These are phyloP conservation scores for Psettodes erumei DNA, from an alignment of 2,113 vertebrate species.

Conservation along the genomic window DNA sequence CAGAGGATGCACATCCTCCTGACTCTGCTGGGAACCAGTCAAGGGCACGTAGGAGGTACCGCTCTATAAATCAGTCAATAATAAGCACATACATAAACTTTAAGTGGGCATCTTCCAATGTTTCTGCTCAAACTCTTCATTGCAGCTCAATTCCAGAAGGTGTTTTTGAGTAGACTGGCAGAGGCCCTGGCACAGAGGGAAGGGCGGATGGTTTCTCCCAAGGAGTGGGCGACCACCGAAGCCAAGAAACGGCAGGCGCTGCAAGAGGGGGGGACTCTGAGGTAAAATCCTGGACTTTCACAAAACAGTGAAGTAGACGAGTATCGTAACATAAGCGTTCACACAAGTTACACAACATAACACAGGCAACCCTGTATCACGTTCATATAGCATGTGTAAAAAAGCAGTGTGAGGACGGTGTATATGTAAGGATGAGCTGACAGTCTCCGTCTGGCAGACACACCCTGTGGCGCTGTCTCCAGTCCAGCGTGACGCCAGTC, in stretches of 20 bases:
- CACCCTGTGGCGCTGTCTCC: slow-evolving; percentile 81
- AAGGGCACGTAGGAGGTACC: slow-evolving; percentile 58
- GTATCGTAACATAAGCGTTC: too few relatives aligned
- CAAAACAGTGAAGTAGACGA: too few relatives aligned
- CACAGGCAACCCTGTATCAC: background rate
- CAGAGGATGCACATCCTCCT: slow-evolving; percentile 73
- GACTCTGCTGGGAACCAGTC: slow-evolving; percentile 60
- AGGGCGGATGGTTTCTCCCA: slow-evolving; percentile 45
- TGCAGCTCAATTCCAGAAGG: slow-evolving; percentile 72
- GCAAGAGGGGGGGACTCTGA: slow-evolving; percentile 82
- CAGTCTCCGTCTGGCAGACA: slow-evolving; percentile 58
- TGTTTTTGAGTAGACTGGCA: slow-evolving; percentile 68
- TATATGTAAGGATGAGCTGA: background rate
- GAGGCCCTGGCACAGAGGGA: slow-evolving; percentile 67
- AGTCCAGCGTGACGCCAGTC: slow-evolving; percentile 75
- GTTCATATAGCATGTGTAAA: background rate
- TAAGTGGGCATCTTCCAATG: too few relatives aligned
- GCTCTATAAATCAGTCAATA: background rate
- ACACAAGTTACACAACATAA: too few relatives aligned
- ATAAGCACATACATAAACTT: too few relatives aligned
- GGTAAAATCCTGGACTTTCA: slow-evolving; percentile 68
- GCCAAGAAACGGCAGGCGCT: slow-evolving; percentile 78
- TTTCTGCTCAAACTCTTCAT: slow-evolving; percentile 8
- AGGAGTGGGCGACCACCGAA: slow-evolving; percentile 78
- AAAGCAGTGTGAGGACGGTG: too few relatives aligned